These are phyloP conservation scores for Rousettus leschenaultii DNA, from an alignment of 2,113 vertebrate genomes.

Conservation along the genomic window DNA sequence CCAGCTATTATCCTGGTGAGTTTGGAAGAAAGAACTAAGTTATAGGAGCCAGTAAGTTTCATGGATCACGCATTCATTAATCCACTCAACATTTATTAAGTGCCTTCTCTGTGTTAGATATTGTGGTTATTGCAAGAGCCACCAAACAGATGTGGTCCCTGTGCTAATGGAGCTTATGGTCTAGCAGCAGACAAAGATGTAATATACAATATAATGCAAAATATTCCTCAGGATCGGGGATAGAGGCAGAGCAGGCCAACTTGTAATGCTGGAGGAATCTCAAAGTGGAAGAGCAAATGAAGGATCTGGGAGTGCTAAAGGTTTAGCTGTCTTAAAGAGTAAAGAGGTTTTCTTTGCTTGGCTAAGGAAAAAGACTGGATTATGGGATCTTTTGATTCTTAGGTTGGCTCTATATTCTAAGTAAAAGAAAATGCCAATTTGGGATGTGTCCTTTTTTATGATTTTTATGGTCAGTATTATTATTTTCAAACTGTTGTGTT, in stretches of 20 bases:
- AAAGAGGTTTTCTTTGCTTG: not conserved
- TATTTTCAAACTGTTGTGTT: slow-evolving; percentile 1
- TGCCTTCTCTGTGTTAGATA: not conserved
- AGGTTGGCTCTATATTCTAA: slow-evolving; percentile 17
- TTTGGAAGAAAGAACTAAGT: not conserved
- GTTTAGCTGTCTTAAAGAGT: not conserved
- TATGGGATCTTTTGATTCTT: slow-evolving; percentile 10
- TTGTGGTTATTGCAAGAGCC: not conserved
- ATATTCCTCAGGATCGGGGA: not conserved
- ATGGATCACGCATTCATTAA: not conserved
- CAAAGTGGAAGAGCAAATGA: not conserved
- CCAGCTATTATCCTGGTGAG: not conserved
- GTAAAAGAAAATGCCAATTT: slow-evolving; percentile 32
- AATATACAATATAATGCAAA: not conserved
- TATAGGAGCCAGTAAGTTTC: not conserved
- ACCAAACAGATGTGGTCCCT: not conserved
- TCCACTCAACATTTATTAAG: not conserved
- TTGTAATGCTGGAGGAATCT: not conserved
- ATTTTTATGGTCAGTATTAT: not conserved
- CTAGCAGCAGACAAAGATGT: not conserved
- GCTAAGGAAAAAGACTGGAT: not conserved
- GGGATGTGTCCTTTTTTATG: not conserved
- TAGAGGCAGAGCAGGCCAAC: not conserved
- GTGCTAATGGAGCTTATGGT: not conserved
- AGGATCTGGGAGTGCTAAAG: not conserved